Evolutionary conservation across 2,888 invertebrate species (phyloP), one percentile per base, ranked within the genome.

Genomic region (Caenorhabditis japonica): DNA sequence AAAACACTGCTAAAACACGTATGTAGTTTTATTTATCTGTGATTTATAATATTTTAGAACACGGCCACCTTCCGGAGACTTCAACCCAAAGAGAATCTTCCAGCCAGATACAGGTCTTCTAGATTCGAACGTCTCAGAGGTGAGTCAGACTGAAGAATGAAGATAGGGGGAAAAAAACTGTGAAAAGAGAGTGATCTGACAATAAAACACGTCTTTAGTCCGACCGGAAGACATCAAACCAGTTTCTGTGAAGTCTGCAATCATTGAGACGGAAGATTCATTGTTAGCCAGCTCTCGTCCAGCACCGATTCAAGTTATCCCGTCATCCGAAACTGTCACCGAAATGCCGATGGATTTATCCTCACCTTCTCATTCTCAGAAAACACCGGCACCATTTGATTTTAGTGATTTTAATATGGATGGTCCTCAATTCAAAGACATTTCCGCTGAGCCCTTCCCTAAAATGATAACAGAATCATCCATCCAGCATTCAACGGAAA

Each of bases 121-220:
- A 39, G 73, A 55, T 73, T 73, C 33, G 73, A 73, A 34, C 59
- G 73, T n/a, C 49, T 73, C 33, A 66, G 47, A 56, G 66, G 72
- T 72, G 15, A 38, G 21, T 56, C 17, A 25, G 25, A 21, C n/a
- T 21, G 3, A 34, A 19, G 36, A 15, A n/a, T n/a, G n/a, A n/a
- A n/a, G n/a, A n/a, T n/a, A n/a, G n/a, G n/a, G n/a, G n/a, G n/a
- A n/a, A n/a, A n/a, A n/a, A n/a, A n/a, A n/a, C n/a, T n/a, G n/a
- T n/a, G n/a, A n/a, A n/a, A n/a, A n/a, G n/a, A n/a, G n/a, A n/a
- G n/a, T n/a, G n/a, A 23, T 27, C 23, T 39, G 25, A 21, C 23
- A 34, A 38, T 15, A 58, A 34, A 43, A 13, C 7, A 17, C 12
- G 17, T 7, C 51, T 56, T 15, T 30, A 66, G 66, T 51, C 0